These are phyloP conservation scores for Ormyrus pomaceus DNA, from an alignment of 2,888 invertebrate genomes.

Conservation along the genomic window DNA sequence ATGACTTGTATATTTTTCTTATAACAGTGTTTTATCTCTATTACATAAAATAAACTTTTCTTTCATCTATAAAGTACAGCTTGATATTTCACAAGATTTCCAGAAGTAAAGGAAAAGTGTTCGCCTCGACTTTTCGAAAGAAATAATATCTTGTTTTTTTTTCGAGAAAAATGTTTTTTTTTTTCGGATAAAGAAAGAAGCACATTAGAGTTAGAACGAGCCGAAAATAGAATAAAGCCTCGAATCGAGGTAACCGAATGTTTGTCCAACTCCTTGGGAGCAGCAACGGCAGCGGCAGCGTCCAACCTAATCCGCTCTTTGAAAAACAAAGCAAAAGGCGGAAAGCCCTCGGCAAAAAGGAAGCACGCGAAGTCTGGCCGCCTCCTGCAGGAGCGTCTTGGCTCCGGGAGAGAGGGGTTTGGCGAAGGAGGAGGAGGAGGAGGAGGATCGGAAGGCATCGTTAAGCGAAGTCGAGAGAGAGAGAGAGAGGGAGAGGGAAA, in stretches of 20 bases:
- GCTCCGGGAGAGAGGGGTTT: background rate
- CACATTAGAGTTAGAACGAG: too few species aligned
- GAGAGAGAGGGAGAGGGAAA: background rate
- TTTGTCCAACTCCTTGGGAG: background rate
- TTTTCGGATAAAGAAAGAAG: too few species aligned
- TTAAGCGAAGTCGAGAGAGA: constrained; percentile 4
- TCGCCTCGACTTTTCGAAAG: background rate
- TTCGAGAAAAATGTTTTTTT: too few species aligned
- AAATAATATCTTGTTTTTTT: too few species aligned
- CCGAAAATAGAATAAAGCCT: background rate
- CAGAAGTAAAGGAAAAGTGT: too few species aligned
- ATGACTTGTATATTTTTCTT: too few species aligned
- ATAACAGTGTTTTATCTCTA: too few species aligned
- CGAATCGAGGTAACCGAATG: background rate
- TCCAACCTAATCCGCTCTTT: background rate
- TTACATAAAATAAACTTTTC: too few species aligned
- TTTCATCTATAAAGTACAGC: too few species aligned
- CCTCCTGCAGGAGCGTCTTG: background rate
- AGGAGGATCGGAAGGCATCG: constrained; percentile 24
- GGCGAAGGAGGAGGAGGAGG: background rate
- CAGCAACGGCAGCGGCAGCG: too few species aligned
- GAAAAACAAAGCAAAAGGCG: too few species aligned
- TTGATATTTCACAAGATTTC: too few species aligned
- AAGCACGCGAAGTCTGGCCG: background rate
- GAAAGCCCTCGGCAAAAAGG: background rate